A percentile compares a stretch with the other conserved stretches of the same genome.
Conservation (phyloP, 2,113 vertebrate species). For the Piprites chloris region DNA sequence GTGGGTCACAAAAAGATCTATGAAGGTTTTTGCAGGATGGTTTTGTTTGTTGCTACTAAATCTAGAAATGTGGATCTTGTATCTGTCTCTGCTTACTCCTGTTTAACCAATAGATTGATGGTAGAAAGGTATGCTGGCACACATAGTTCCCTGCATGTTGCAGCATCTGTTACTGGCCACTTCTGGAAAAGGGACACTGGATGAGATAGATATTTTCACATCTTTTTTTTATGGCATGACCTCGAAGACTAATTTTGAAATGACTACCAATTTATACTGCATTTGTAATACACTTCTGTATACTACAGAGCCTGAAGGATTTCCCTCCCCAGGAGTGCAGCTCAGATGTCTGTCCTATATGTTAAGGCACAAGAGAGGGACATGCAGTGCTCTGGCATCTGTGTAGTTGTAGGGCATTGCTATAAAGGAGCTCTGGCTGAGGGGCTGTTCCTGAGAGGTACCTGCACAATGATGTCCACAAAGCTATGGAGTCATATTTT, state of each 20-base stretch:
- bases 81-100: neutral
- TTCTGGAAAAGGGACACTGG: neutral
- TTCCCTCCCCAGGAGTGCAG: neutral
- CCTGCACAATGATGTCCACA: neutral
- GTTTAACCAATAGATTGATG: neutral
- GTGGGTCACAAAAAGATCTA: neutral
- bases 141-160: neutral
- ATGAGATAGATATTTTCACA: neutral
- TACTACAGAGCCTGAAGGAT: neutral
- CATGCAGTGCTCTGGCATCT: accelerated
- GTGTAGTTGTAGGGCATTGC: neutral
- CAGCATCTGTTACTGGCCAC: neutral
- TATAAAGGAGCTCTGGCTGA: neutral
- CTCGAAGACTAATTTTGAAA: neutral
- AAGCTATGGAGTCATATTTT: neutral
- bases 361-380: neutral
- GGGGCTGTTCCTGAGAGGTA: neutral
- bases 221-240: neutral
- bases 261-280: neutral
- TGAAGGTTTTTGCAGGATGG: neutral
- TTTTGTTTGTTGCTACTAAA: neutral
- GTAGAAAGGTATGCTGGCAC: neutral
- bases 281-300: neutral
- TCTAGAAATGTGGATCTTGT: neutral
- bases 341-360: neutral